Percentiles rank a stretch among this genome's conserved stretches.
These are phyloP conservation scores for Neuroterus valhalla DNA, from an alignment of 1,140 invertebrate species.

Conservation along the genomic window DNA sequence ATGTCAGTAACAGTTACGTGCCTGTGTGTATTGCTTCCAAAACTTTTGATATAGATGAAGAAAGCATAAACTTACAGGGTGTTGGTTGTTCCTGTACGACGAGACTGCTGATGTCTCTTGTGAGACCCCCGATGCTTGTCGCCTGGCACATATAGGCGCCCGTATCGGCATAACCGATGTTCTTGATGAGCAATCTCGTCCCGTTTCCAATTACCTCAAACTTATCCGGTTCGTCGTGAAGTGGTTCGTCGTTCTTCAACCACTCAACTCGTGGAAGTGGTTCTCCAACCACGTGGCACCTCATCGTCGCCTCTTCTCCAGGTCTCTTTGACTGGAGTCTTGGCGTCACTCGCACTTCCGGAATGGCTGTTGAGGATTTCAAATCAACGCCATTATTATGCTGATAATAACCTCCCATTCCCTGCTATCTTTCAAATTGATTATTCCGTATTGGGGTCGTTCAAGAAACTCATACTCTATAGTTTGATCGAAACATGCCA, in stretches of 20 bases:
- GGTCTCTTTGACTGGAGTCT: conserved; percentile 81
- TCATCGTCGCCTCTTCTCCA: conserved; percentile 81
- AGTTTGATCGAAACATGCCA: too few relatives aligned
- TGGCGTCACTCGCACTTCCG: conserved; percentile 82
- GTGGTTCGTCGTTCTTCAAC: conserved; percentile 84
- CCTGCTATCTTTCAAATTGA: too few relatives aligned
- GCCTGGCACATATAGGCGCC: conserved; percentile 88
- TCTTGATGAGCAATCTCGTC: conserved; percentile 80
- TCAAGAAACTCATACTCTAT: too few relatives aligned
- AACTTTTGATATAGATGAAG: too few relatives aligned
- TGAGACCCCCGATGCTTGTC: conserved; percentile 81
- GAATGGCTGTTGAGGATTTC: conserved; percentile 74
- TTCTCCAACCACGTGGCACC: conserved; percentile 83
- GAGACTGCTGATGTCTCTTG: conserved; percentile 83
- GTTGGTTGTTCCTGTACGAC: conserved; percentile 83
- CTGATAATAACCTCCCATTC: too few relatives aligned
- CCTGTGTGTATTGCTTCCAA: too few relatives aligned
- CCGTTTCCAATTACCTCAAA: conserved; percentile 83
- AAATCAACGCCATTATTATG: not conserved
- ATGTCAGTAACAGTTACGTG: too few relatives aligned
- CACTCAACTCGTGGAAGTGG: conserved; percentile 82
- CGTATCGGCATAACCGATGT: conserved; percentile 83
- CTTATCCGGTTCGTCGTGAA: conserved; percentile 80
- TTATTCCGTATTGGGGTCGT: too few relatives aligned
- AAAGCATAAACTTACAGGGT: conserved; percentile 76